Evolutionary conservation across 2,888 invertebrate species (phyloP).

Genomic region (Torymus texanus): DNA sequence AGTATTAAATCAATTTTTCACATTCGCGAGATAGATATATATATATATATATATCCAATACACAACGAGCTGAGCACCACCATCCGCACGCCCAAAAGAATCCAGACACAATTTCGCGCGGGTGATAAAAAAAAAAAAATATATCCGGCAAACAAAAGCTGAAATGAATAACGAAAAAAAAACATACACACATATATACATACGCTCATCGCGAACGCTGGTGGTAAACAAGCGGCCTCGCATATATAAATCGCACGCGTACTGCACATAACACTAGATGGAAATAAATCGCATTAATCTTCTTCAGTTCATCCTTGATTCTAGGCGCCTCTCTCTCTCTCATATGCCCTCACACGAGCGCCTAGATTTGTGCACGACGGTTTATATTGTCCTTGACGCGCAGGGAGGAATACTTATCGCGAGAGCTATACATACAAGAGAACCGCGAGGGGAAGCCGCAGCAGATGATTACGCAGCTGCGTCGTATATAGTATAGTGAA

Average conservation of each 20-base stretch:
- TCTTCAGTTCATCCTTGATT: constrained; percentile 29
- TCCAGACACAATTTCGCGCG: no score
- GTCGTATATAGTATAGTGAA: not conserved
- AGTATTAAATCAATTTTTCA: constrained; percentile 11
- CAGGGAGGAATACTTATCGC: constrained; percentile 44
- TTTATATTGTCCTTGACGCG: constrained; percentile 30
- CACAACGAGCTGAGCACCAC: no score
- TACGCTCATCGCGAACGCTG: no score
- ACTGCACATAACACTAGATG: no score
- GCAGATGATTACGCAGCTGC: constrained; percentile 47
- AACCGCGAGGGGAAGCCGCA: constrained; percentile 8
- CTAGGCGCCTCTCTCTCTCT: not conserved
- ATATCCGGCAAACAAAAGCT: not conserved
- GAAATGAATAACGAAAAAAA: not conserved
- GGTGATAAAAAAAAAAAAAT: no score
- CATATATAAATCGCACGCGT: no score
- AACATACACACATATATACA: not conserved
- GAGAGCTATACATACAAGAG: not conserved
- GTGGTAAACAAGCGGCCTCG: no score
- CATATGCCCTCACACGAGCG: no score
- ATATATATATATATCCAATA: no score
- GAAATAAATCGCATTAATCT: constrained; percentile 34
- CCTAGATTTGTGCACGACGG: not conserved
- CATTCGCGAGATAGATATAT: not conserved
- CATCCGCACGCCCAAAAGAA: no score